Percentiles rank a stretch among this genome's conserved stretches.
Conservation (phyloP, 2,113 vertebrate species). For the Garra rufa region DNA sequence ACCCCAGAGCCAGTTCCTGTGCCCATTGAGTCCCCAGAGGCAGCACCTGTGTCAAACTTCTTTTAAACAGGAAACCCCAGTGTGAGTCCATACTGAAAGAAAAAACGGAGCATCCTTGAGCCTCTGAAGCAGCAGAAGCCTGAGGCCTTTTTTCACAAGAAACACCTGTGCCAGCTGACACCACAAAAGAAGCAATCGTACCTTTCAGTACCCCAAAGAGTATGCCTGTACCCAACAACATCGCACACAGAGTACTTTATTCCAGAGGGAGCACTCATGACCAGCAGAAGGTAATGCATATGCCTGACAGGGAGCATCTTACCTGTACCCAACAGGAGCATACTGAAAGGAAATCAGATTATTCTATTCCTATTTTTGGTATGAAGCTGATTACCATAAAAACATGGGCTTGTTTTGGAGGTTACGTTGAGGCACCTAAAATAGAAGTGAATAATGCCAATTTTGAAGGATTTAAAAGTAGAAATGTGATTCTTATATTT, state of each 20-base stretch:
- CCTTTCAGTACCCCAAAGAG: neutral
- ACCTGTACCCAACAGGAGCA: too few species aligned
- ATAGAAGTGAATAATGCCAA: neutral
- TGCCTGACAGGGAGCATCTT: too few species aligned
- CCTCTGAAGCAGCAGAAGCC: neutral
- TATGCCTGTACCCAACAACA: neutral
- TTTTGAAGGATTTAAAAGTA: neutral
- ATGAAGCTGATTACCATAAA: neutral
- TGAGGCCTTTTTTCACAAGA: neutral
- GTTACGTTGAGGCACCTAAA: neutral
- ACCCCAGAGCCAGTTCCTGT: too few species aligned
- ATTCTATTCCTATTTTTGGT: neutral
- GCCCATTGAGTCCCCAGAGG: too few species aligned
- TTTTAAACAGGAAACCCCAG: too few species aligned
- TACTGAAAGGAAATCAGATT: neutral
- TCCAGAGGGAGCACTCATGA: too few species aligned
- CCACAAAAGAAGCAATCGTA: neutral
- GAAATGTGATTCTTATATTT: neutral
- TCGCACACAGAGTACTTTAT: too few species aligned
- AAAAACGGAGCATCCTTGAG: too few species aligned
- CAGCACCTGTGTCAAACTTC: too few species aligned
- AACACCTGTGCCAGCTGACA: neutral
- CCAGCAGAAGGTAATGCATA: too few species aligned
- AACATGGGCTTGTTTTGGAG: neutral
- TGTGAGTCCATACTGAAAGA: too few species aligned